Conservation (phyloP, 2,888 invertebrate species). For the Coronaproctus castanopsis region DNA sequence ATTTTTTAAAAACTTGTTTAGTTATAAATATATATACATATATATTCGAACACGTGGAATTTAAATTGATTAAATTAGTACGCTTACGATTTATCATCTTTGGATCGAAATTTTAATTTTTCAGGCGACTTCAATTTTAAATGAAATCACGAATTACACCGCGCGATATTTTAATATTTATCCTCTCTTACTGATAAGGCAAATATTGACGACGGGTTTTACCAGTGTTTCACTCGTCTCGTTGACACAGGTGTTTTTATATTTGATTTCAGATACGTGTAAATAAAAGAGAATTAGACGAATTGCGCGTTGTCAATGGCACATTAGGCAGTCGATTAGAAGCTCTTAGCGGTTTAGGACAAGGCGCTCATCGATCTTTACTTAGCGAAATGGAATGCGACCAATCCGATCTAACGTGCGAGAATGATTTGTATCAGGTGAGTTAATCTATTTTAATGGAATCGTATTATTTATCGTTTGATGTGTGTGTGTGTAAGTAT, state of each 20-base stretch:
- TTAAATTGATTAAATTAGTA: too few species aligned
- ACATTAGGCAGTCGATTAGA: constrained; percentile 49
- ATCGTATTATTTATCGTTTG: not conserved
- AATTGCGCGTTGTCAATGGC: constrained; percentile 48
- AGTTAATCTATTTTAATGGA: constrained; percentile 2
- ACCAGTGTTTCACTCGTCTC: too few species aligned
- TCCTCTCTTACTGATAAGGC: too few species aligned
- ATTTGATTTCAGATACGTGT: constrained; percentile 21
- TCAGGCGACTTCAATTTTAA: too few species aligned
- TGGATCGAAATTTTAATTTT: too few species aligned
- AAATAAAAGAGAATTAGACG: constrained; percentile 40
- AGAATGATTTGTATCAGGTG: constrained; percentile 22
- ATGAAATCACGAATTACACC: too few species aligned
- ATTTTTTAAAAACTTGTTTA: too few species aligned
- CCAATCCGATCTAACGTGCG: constrained; percentile 17
- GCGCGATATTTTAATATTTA: too few species aligned
- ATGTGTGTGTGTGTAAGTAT: not conserved
- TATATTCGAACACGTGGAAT: too few species aligned
- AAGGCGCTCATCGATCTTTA: constrained; percentile 36
- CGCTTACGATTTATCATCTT: too few species aligned
- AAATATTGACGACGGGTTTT: too few species aligned
- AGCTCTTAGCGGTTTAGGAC: constrained; percentile 29
- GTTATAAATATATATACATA: too few species aligned
- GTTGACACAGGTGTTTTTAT: not conserved
- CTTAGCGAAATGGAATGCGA: constrained; percentile 80